Evolutionary conservation across 1,140 invertebrate genomes (phyloP), one percentile per base, ranked within the genome.

Genomic region (Rhyzopertha dominica): DNA sequence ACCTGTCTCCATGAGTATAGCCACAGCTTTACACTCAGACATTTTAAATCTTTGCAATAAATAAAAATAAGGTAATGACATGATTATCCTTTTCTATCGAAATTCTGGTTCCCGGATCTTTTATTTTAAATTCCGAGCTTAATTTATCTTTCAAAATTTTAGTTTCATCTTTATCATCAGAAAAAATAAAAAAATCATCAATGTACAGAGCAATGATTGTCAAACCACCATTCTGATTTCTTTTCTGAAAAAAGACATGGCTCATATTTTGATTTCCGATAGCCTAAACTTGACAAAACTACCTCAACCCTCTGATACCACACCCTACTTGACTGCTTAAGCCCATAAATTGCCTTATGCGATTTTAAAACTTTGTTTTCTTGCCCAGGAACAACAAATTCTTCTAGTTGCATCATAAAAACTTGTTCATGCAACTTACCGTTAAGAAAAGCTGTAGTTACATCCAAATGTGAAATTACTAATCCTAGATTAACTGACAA

Each of bases 81-180:
- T 25, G 24, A 12, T 28, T 53, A 13, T 20, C 24, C 3, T 22
- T 43, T 38, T 42, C 43, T 8, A 34, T 29, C 30, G 9, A 18
- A 30, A 25, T 43, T 41, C 47, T 47, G 13, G 55, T 40, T 31
- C 58, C 58, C 26, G 37, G 17, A 17, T 45, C 23, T 14, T 45
- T 36, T 10, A 37, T 22, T 45, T 37, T 45, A 45, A 45, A 37
- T 5, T 45, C 20, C 18, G 4, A 5, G n/a, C 12, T 26, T 25
- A 45, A 17, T 10, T 8, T 18, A 18, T 17, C 20, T 16, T 36
- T 45, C 18, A 45, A 8, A 26, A 7, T 14, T 16, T 28, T 5
- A 4, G 12, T 45, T 19, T 25, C 14, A 4, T 17, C 12, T 18
- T 35, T 19, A 30, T 40, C 36, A 47, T 40, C 40, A 16, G 44